phyloP scores from a whole-genome alignment of 2,113 vertebrate genomes.

The Picathartes gymnocephalus region DNA sequence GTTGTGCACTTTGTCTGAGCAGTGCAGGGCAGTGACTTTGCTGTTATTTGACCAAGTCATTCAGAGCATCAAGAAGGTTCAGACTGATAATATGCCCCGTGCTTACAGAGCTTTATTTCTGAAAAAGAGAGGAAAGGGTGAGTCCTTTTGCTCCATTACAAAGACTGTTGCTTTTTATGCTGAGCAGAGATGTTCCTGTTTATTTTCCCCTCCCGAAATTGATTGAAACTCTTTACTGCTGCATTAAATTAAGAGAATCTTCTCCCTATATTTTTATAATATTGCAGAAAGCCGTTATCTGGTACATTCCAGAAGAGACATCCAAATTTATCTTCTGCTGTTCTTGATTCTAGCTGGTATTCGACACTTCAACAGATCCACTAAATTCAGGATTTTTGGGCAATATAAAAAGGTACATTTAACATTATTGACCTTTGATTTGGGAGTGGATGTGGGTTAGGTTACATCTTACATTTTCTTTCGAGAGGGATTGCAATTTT shows the following conservation, averaged over 20 bases:
- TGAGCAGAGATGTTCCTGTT: not conserved
- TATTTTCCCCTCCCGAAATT: not conserved
- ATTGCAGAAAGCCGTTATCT: not conserved
- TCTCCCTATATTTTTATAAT: not conserved
- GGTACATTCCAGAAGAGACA: not conserved
- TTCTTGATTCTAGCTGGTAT: not conserved
- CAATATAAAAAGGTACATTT: not conserved
- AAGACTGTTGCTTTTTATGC: not conserved
- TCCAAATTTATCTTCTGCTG: not conserved
- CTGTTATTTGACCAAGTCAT: not conserved
- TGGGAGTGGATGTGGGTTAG: not conserved
- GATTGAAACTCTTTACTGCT: not conserved
- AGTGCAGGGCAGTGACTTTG: not conserved
- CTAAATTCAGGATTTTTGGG: not conserved
- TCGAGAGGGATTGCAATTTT: not conserved
- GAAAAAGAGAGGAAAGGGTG: not conserved
- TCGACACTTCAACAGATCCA: not conserved
- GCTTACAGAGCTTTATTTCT: not conserved
- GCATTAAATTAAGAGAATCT: not conserved
- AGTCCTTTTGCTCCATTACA: not conserved
- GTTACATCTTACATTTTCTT: not conserved
- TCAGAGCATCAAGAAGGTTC: not conserved
- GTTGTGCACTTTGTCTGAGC: not conserved
- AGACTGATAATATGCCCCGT: not conserved
- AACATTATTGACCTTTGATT: not conserved